Evolutionary conservation across 2,113 vertebrate species (phyloP), one percentile per base, ranked within the genome.

Genomic region (Scophthalmus maximus): DNA sequence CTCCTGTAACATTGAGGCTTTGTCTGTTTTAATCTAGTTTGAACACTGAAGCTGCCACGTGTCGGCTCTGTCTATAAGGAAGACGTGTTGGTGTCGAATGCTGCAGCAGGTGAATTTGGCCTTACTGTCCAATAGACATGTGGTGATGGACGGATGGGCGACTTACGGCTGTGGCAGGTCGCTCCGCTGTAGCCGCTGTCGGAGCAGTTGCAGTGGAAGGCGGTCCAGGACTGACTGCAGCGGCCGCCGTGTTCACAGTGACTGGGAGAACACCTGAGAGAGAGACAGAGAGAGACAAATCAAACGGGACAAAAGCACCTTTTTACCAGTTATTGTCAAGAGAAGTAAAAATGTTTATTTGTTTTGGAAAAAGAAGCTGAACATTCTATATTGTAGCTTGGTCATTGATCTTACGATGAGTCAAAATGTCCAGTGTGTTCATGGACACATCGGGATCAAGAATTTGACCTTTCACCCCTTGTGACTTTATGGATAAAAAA

Each of bases 211-310:
- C 97, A 99, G 82, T 95, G 95, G 63, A 99, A 99, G 55, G 62
- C 81, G 47, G 88, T 95, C 97, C 97, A 99, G 34, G 97, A 95
- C 84, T 99, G 97, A 34, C 93, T 95, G 76, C 97, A 99, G 59
- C 81, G 91, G 11, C 97, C 96, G 1, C 95, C 94, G 0, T 99
- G 97, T 78, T 99, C 97, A 84, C 96, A 99, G 0, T 94, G 96
- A 88, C 95, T 97, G 49, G 95, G 96, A n/a, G 95, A 94, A 79
- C 96, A 98, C 84, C 96, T 98, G 81, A 59, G 12, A 30, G 17
- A 59, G 9, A 78, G 9, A 14, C 2, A 27, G 18, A 27, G 2
- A 38, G 12, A 42, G 23, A 26, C 8, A 49, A 18, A 20, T n/a
- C n/a, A n/a, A n/a, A n/a, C n/a, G n/a, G n/a, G n/a, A 32, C 30